Evolutionary conservation across 2,113 vertebrate species (phyloP), one percentile per base, ranked within the genome.

Genomic region (Gadus macrocephalus): DNA sequence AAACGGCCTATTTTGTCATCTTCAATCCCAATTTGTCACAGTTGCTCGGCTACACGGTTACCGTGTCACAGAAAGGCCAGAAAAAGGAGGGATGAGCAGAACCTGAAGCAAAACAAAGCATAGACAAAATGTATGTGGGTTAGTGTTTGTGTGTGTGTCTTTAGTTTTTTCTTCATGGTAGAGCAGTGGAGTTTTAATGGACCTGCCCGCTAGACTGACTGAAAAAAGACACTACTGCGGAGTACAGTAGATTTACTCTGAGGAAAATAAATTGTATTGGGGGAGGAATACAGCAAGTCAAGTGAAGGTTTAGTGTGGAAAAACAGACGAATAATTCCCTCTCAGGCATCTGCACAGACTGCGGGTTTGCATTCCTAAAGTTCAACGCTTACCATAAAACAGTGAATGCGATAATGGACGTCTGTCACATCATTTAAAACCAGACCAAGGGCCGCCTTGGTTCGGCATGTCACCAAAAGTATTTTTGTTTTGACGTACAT

Each of bases 1-100:
- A 89, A 89, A 89, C 78, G 81, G 77, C 69, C 82, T 72, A 81
- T 84, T 88, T 88, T 87, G 84, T 88, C 85, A 82, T 85, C 87
- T 89, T 75, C 85, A 89, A 87, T 87, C 80, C 88, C 77, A 88
- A 91, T 91, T 90, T 90, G 89, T 91, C 83, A 88, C 86, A 87
- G 88, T 83, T 73, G 80, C 79, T 86, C 80, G 82, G 86, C 82
- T 82, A 70, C 67, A 59, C 5, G 17, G 61, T 22, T 73, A 78
- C 78, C 73, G 81, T 83, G 81, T 86, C 83, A 86, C 72, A 62
- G 68, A 79, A 22, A 61, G 70, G 74, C 71, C 73, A 59, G 66
- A 8, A 31, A 58, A 38, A 53, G 60, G 75, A 63, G 60, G 70
- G 68, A 15, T 25, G 22, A 15, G 14, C 35, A 58, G 31, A 67